A percentile compares a stretch with the other conserved stretches of the same genome.
These are phyloP conservation scores for Sceloporus undulatus DNA, from an alignment of 2,113 vertebrate genomes.

Conservation along the genomic window DNA sequence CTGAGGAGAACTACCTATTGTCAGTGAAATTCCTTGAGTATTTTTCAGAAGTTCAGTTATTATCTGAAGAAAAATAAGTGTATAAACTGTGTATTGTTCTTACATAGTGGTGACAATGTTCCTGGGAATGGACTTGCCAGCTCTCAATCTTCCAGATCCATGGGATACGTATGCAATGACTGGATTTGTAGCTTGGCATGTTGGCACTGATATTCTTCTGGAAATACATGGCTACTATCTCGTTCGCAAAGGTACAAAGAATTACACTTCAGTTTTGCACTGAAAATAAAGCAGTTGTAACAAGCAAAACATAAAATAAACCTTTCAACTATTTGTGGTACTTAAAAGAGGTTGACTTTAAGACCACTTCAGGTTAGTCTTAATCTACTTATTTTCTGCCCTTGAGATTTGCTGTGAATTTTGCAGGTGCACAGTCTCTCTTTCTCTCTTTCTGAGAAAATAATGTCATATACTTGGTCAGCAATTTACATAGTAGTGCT, in stretches of 20 bases:
- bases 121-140: constrained; percentile 86
- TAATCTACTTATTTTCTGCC: background rate
- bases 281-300: background rate
- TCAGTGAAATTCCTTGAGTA: background rate
- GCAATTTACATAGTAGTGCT: no score
- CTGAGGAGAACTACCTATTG: background rate
- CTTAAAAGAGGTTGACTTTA: background rate
- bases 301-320: background rate
- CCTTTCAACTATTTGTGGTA: background rate
- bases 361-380: background rate
- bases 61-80: background rate
- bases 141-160: constrained; percentile 80
- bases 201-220: constrained; percentile 79
- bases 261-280: background rate
- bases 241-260: constrained; percentile 76
- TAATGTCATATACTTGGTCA: no score
- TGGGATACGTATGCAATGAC: constrained; percentile 83
- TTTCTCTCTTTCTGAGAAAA: no score
- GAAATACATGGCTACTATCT: constrained; percentile 83
- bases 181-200: constrained; percentile 86
- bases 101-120: constrained; percentile 78
- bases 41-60: background rate
- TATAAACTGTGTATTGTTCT: constrained; percentile 35
- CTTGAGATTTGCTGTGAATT: background rate
- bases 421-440: no score